These are phyloP conservation scores for Rhorus exstirpatorius DNA, from an alignment of 2,888 invertebrate genomes.

Conservation along the genomic window DNA sequence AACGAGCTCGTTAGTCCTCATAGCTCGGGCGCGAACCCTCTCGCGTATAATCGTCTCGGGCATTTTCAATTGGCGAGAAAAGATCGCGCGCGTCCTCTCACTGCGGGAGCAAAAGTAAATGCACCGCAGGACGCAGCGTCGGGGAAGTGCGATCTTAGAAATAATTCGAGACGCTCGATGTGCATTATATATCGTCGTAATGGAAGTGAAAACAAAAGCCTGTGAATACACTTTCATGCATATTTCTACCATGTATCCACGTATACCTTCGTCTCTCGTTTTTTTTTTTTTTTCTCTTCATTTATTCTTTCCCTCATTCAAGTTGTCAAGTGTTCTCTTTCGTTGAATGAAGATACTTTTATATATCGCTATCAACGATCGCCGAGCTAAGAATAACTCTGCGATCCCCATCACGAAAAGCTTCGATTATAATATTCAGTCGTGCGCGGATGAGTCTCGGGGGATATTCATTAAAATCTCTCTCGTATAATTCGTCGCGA, in stretches of 20 bases:
- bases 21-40: constrained; percentile 55
- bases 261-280: not conserved
- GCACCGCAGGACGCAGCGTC: not conserved
- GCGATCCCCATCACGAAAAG: no score
- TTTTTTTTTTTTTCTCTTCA: not conserved
- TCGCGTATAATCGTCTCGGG: constrained; percentile 31
- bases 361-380: constrained; percentile 30
- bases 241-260: not conserved
- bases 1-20: constrained; percentile 68
- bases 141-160: constrained; percentile 46
- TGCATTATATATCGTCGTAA: not conserved
- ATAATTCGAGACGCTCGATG: constrained; percentile 17
- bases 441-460: not conserved
- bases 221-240: not conserved
- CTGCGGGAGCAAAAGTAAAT: constrained; percentile 30
- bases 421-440: not conserved
- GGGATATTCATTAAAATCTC: not conserved
- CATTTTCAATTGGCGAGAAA: constrained; percentile 49
- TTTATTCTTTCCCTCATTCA: not conserved
- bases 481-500: not conserved
- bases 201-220: not conserved
- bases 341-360: not conserved
- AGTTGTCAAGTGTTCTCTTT: no score
- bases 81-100: constrained; percentile 40
- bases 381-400: constrained; percentile 9